Evolutionary conservation across 1,140 invertebrate genomes (phyloP).

Genomic region (Geopemphigus sp.): DNA sequence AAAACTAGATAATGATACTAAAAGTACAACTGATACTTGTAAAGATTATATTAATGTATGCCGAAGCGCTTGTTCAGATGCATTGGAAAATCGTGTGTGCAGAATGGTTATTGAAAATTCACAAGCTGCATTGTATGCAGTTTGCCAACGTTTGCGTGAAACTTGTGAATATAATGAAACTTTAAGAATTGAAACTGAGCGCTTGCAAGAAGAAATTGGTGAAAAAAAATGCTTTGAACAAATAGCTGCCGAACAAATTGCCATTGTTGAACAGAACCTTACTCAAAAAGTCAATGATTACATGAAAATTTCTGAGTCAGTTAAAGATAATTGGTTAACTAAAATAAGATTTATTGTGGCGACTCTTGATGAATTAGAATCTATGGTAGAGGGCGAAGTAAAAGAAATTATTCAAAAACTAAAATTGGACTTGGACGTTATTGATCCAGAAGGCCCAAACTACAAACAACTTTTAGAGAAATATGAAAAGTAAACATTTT

Average conservation of each 20-base stretch:
- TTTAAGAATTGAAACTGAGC: constrained; percentile 7
- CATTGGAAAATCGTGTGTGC: constrained; percentile 33
- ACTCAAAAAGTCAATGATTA: constrained; percentile 41
- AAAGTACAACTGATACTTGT: constrained; percentile 27
- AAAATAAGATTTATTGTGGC: constrained; percentile 35
- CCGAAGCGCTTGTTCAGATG: not conserved
- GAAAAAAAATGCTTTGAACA: constrained; percentile 36
- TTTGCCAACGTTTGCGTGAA: constrained; percentile 34
- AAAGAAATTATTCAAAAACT: constrained; percentile 40
- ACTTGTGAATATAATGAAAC: constrained; percentile 18
- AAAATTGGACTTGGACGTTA: constrained; percentile 17
- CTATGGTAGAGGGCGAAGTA: constrained; percentile 23
- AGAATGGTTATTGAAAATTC: constrained; percentile 40
- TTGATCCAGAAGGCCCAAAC: not conserved
- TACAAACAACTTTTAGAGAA: constrained; percentile 39
- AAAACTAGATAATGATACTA: constrained; percentile 5
- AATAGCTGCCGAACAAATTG: constrained; percentile 40
- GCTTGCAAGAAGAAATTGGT: constrained; percentile 37
- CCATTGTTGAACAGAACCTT: constrained; percentile 40
- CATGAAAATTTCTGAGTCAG: constrained; percentile 27
- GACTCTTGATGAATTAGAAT: constrained; percentile 27
- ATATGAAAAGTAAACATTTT: constrained; percentile 33
- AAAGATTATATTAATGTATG: constrained; percentile 39
- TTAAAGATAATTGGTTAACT: constrained; percentile 25
- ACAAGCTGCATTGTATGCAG: constrained; percentile 34